A percentile compares a stretch with the other conserved stretches of the same genome.
Conservation (phyloP, 2,888 invertebrate species). For the Meta bourneti region DNA sequence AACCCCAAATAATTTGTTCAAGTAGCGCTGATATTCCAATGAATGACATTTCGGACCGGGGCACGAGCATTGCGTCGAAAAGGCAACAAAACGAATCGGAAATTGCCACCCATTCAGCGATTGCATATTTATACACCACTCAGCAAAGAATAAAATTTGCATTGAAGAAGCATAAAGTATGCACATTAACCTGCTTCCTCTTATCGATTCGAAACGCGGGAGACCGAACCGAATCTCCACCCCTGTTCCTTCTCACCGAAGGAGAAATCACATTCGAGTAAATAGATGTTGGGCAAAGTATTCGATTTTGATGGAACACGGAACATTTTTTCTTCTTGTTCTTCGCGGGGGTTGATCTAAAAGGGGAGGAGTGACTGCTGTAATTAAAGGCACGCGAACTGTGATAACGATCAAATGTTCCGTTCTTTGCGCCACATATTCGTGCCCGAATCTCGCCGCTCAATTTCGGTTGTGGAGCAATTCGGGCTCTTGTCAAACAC, state of each 20-base stretch:
- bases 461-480: no score
- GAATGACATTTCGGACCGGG: not conserved
- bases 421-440: not conserved
- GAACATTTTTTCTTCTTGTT: no score
- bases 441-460: not conserved
- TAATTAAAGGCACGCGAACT: constrained; percentile 31
- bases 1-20: constrained; percentile 11
- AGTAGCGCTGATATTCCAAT: not conserved
- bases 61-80: not conserved
- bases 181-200: constrained; percentile 21
- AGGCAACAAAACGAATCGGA: not conserved
- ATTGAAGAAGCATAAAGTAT: constrained; percentile 1
- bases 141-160: not conserved
- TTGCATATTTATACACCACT: constrained; percentile 38
- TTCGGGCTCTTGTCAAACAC: not conserved
- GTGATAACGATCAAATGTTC: constrained; percentile 18
- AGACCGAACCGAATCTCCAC: not conserved
- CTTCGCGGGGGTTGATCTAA: no score
- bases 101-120: constrained; percentile 8
- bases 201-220: constrained; percentile 14
- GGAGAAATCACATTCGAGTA: not conserved
- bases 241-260: not conserved
- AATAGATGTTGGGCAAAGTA: not conserved
- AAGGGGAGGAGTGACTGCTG: not conserved
- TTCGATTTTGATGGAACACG: no score